Conservation (phyloP, 2,113 vertebrate species). For the Dipodomys spectabilis region DNA sequence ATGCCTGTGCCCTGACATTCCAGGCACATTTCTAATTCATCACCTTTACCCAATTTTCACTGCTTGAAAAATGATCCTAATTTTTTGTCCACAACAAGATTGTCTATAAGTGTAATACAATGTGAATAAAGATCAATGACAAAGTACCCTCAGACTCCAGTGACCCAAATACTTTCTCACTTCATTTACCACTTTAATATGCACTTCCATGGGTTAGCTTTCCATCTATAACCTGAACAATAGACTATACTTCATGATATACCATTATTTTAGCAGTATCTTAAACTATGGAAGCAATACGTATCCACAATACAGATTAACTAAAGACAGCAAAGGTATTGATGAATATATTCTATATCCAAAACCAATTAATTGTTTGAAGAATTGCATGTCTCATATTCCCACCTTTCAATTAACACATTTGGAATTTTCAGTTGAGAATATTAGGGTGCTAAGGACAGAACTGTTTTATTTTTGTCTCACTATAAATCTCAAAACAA, state of each 20-base stretch:
- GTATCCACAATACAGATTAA: constrained; percentile 1
- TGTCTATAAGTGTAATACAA: not conserved
- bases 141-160: not conserved
- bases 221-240: not conserved
- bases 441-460: not conserved
- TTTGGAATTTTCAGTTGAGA: not conserved
- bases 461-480: constrained; percentile 4
- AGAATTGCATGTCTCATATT: not conserved
- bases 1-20: not conserved
- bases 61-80: not conserved
- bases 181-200: not conserved
- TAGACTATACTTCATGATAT: not conserved
- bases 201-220: not conserved
- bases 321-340: not conserved
- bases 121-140: not conserved
- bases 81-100: not conserved
- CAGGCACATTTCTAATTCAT: not conserved
- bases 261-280: not conserved
- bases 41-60: not conserved
- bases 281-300: not conserved
- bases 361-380: not conserved
- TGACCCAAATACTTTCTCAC: not conserved
- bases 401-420: not conserved
- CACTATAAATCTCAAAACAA: not conserved
- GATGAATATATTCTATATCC: not conserved